A percentile compares a stretch with the other conserved stretches of the same genome.
These are phyloP conservation scores for Platanista minor DNA, from an alignment of 2,113 vertebrate species.

Conservation along the genomic window DNA sequence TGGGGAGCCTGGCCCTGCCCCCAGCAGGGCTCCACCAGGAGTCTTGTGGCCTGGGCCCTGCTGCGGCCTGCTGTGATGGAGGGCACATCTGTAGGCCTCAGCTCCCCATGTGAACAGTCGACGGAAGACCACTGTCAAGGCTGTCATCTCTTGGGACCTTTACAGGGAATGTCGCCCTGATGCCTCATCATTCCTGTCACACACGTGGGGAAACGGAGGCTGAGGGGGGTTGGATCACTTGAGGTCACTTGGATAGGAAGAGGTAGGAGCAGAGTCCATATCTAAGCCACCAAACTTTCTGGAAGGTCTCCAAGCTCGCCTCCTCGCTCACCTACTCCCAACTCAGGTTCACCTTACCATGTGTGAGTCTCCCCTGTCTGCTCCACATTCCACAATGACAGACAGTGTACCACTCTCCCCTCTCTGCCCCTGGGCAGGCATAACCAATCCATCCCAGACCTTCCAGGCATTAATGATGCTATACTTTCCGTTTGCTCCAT, in stretches of 20 bases:
- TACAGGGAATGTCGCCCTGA: neutral
- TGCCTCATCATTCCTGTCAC: accelerated
- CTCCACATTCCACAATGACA: neutral
- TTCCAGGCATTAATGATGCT: accelerated
- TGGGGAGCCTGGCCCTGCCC: neutral
- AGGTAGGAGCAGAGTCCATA: neutral
- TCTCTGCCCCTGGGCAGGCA: neutral
- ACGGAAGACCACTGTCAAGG: neutral
- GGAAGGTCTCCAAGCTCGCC: neutral
- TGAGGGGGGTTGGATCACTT: neutral
- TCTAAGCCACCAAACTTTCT: neutral
- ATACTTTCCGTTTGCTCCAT: accelerated
- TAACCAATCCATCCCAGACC: neutral
- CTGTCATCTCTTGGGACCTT: neutral
- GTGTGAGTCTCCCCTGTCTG: neutral
- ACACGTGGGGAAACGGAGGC: neutral
- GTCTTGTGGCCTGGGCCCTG: neutral
- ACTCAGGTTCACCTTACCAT: neutral
- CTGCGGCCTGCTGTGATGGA: neutral
- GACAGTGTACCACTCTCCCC: accelerated
- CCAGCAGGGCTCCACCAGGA: neutral
- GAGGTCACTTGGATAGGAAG: neutral
- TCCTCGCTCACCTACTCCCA: too few species aligned
- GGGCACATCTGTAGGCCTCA: neutral
- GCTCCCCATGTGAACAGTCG: neutral